Evolutionary conservation across 2,113 vertebrate genomes (phyloP).

Genomic region (Trochalopteron elliotii): DNA sequence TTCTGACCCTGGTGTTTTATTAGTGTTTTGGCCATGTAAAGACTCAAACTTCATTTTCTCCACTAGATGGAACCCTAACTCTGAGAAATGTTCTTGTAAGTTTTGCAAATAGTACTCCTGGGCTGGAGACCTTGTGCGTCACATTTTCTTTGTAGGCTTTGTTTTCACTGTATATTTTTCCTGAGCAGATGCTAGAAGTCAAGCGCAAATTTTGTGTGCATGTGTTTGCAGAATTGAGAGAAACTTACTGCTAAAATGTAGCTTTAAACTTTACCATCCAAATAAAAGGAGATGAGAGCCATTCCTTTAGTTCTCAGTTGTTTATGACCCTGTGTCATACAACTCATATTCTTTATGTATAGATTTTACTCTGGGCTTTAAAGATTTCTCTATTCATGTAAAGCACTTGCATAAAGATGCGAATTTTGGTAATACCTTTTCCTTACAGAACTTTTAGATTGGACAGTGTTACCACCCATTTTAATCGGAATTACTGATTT

Average conservation of each 20-base stretch:
- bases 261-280: not conserved
- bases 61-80: slow-evolving; percentile 29
- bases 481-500: not conserved
- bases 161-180: not conserved
- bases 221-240: not conserved
- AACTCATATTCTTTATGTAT: not conserved
- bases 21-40: not conserved
- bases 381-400: not conserved
- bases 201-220: not conserved
- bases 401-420: not conserved
- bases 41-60: not conserved
- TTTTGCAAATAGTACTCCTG: not conserved
- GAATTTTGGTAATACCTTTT: not conserved
- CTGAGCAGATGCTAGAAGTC: not conserved
- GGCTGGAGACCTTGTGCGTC: not conserved
- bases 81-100: not conserved
- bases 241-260: not conserved
- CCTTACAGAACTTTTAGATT: not conserved
- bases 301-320: not conserved
- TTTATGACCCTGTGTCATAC: not conserved
- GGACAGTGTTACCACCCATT: not conserved
- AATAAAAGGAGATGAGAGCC: not conserved
- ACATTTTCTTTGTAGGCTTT: not conserved
- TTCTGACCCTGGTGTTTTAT: not conserved
- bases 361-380: not conserved